Evolutionary conservation across 2,797 vertebrate species (phyloP).

Genomic region (Percopsis omiscomaycus): DNA sequence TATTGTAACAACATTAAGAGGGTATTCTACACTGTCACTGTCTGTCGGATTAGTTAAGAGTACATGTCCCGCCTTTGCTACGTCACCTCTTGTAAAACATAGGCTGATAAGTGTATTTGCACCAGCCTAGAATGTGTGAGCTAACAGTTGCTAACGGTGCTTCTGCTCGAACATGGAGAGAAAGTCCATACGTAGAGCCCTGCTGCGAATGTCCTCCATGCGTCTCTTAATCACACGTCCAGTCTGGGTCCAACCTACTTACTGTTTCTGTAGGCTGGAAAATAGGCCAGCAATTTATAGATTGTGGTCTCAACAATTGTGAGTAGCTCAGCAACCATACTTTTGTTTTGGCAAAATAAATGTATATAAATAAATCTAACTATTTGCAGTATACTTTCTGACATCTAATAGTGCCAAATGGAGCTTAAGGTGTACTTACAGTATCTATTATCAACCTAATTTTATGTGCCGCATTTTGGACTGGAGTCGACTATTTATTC

Average conservation of each 20-base stretch:
- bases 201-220: neutral
- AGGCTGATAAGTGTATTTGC: too few relatives aligned
- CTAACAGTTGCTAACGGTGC: too few relatives aligned
- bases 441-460: neutral
- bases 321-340: conserved; percentile 2
- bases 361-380: neutral
- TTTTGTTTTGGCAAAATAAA: conserved; percentile 2
- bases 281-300: conserved; percentile 2
- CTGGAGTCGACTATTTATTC: conserved; percentile 1
- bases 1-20: too few relatives aligned
- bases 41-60: too few relatives aligned
- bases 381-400: neutral
- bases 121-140: too few relatives aligned
- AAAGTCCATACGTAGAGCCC: too few relatives aligned
- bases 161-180: too few relatives aligned
- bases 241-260: conserved; percentile 5
- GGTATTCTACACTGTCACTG: too few relatives aligned
- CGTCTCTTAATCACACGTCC: neutral
- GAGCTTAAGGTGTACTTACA: neutral
- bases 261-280: conserved; percentile 1
- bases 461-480: neutral
- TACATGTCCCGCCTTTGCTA: too few relatives aligned
- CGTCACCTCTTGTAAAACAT: too few relatives aligned
- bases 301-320: neutral
- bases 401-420: neutral